phyloP scores from a whole-genome alignment of 2,797 vertebrate species.

The Leptatherina wallacei region DNA sequence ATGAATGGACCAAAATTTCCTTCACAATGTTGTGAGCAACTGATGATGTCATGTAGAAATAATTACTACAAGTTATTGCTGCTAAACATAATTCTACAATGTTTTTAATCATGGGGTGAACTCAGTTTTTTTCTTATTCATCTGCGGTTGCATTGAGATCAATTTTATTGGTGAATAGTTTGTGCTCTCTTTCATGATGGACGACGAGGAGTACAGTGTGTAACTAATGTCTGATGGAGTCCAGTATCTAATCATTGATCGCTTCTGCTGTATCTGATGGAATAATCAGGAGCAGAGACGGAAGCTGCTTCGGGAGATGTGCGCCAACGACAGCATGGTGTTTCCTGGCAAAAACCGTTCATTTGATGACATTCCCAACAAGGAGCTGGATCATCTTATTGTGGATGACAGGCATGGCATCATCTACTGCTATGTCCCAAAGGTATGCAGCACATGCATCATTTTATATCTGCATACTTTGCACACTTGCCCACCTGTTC shows the following conservation, averaged over 20 bases:
- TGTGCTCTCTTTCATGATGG: background rate
- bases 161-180: too few relatives aligned
- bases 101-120: too few relatives aligned
- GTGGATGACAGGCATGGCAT: conserved; percentile 96
- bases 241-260: background rate
- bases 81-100: too few relatives aligned
- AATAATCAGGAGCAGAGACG: conserved; percentile 85
- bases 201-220: background rate
- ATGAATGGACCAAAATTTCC: too few relatives aligned
- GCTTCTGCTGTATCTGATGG: conserved; percentile 38
- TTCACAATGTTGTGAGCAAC: too few relatives aligned
- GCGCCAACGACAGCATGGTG: conserved; percentile 86
- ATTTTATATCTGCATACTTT: background rate
- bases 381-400: conserved; percentile 95
- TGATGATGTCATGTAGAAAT: too few relatives aligned
- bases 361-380: conserved; percentile 97
- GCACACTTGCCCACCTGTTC: background rate
- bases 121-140: too few relatives aligned
- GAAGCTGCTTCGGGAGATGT: conserved; percentile 85
- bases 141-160: too few relatives aligned
- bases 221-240: background rate
- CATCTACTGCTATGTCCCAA: conserved; percentile 98
- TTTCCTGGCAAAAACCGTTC: conserved; percentile 94
- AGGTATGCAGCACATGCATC: conserved; percentile 65
- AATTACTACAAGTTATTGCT: too few relatives aligned